phyloP scores from a whole-genome alignment of 2,113 vertebrate genomes.

The Etia nguti region DNA sequence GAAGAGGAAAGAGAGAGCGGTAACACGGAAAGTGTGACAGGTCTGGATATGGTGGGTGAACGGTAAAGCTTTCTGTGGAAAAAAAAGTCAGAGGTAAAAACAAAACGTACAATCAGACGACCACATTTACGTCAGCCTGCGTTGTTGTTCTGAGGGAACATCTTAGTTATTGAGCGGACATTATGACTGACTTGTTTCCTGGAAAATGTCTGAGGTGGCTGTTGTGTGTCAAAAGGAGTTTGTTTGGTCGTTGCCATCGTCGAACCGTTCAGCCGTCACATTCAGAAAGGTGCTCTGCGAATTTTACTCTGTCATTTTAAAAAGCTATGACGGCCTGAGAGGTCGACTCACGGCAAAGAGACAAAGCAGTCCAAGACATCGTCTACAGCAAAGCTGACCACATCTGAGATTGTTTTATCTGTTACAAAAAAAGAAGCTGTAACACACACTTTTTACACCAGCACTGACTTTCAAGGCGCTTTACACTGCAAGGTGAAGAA shows the following conservation, averaged over 20 bases:
- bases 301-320: not conserved
- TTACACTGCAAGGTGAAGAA: not conserved
- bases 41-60: conserved; percentile 8
- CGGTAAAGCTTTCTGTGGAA: conserved; percentile 22
- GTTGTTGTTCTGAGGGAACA: not conserved
- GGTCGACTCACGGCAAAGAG: not conserved
- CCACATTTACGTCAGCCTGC: conserved; percentile 30
- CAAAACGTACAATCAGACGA: conserved; percentile 24
- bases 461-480: not conserved
- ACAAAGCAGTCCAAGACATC: not conserved
- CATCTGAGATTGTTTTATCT: not conserved
- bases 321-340: not conserved
- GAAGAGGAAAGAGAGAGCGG: not conserved
- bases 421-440: not conserved
- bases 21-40: conserved; percentile 45
- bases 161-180: not conserved
- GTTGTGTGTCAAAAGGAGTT: conserved; percentile 14
- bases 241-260: not conserved
- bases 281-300: not conserved
- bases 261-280: not conserved
- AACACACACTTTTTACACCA: accelerated
- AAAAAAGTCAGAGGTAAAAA: not conserved
- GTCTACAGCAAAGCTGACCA: accelerated
- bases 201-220: conserved; percentile 7
- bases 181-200: conserved; percentile 8